Conservation (phyloP, 1,140 invertebrate genomes). For the Megalonaias nervosa region DNA sequence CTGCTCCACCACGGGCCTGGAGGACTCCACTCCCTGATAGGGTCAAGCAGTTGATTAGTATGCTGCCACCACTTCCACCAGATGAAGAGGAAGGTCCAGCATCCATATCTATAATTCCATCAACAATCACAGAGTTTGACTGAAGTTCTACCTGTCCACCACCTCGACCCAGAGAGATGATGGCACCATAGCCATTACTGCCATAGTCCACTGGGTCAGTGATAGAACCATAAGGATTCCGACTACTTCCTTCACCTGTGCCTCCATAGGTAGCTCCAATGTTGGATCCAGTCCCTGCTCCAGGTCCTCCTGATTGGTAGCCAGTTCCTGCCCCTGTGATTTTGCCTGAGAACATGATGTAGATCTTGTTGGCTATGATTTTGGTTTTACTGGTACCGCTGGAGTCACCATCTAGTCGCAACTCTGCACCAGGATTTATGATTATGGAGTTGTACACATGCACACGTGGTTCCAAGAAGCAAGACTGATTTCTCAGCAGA, state of each 20-base stretch:
- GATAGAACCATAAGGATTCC: conserved; percentile 48
- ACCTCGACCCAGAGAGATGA: conserved; percentile 38
- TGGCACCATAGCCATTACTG: conserved; percentile 51
- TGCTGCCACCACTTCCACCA: conserved; percentile 54
- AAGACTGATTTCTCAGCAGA: conserved; percentile 37
- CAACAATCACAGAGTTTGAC: conserved; percentile 23
- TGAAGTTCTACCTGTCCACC: conserved; percentile 57
- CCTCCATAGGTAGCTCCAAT: conserved; percentile 51
- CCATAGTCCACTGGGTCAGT: conserved; percentile 48
- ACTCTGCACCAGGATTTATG: conserved; percentile 46
- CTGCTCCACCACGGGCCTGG: conserved; percentile 43
- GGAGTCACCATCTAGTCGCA: conserved; percentile 44
- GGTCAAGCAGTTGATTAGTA: conserved; percentile 36
- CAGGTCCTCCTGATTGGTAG: conserved; percentile 37
- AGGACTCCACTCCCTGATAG: conserved; percentile 44
- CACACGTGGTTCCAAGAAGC: conserved; percentile 38
- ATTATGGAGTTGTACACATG: conserved; percentile 44
- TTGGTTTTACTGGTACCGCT: conserved; percentile 44
- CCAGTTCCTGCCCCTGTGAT: conserved; percentile 50
- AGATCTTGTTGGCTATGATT: conserved; percentile 44
- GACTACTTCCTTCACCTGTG: conserved; percentile 37
- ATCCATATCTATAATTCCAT: conserved; percentile 57
- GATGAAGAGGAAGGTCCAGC: conserved; percentile 32
- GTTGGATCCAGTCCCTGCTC: conserved; percentile 29
- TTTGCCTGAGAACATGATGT: conserved; percentile 47